phyloP scores from a whole-genome alignment of 2,888 invertebrate genomes.

The Matsumyia berberina region DNA sequence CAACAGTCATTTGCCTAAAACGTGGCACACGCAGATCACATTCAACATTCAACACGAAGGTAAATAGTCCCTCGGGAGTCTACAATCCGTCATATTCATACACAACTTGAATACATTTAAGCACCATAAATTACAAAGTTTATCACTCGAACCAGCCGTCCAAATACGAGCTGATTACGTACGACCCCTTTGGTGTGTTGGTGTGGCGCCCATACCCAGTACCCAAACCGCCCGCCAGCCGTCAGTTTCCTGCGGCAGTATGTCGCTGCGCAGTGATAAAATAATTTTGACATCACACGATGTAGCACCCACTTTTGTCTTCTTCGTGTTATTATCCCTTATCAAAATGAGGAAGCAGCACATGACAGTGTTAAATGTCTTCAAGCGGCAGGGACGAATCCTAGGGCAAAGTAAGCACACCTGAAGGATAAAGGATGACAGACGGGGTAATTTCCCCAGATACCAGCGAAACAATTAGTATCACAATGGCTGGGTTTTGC shows the following conservation, averaged over 20 bases:
- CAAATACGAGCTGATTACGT: slow-evolving; percentile 64
- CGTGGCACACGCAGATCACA: slow-evolving; percentile 46
- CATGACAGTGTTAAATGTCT: slow-evolving; percentile 73
- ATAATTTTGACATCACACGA: slow-evolving; percentile 68
- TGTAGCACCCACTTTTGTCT: slow-evolving; percentile 65
- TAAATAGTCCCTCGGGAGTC: slow-evolving; percentile 35
- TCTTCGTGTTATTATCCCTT: slow-evolving; percentile 62
- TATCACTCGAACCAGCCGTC: slow-evolving; percentile 65
- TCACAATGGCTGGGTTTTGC: slow-evolving; percentile 12
- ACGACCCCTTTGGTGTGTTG: slow-evolving; percentile 45
- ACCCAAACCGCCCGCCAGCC: neutral
- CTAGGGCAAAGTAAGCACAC: slow-evolving; percentile 16
- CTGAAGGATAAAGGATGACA: slow-evolving; percentile 51
- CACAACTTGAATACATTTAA: slow-evolving; percentile 67
- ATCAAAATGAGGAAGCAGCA: slow-evolving; percentile 58
- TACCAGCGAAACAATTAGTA: slow-evolving; percentile 49
- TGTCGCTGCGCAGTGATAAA: slow-evolving; percentile 60
- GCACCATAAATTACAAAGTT: slow-evolving; percentile 70
- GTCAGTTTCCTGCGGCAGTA: slow-evolving; percentile 51
- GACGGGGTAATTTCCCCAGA: slow-evolving; percentile 53
- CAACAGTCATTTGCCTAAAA: slow-evolving; percentile 43
- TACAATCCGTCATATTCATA: slow-evolving; percentile 71
- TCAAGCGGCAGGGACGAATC: slow-evolving; percentile 21
- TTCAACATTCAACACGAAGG: slow-evolving; percentile 33
- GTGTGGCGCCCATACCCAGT: slow-evolving; percentile 11